phyloP scores from a whole-genome alignment of 2,113 vertebrate genomes.

The Sebastes fasciatus region DNA sequence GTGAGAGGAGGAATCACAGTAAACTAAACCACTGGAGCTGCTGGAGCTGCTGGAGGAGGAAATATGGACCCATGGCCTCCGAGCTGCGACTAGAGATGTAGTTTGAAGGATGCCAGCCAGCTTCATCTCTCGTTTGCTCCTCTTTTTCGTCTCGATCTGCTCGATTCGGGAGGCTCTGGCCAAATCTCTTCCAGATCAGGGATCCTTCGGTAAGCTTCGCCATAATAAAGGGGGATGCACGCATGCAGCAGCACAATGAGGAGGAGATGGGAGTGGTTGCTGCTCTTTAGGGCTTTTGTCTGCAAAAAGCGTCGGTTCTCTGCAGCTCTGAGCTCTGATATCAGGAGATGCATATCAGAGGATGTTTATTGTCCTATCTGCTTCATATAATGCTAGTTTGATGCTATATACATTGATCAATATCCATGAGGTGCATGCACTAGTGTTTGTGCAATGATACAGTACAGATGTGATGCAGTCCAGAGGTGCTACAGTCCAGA shows the following conservation, averaged over 20 bases:
- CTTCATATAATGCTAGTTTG: neutral
- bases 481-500: neutral
- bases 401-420: neutral
- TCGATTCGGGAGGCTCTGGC: slow-evolving; percentile 67
- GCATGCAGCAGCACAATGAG: slow-evolving; percentile 66
- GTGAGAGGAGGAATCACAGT: slow-evolving; percentile 8
- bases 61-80: slow-evolving; percentile 58
- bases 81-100: slow-evolving; percentile 76
- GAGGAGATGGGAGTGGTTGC: slow-evolving; percentile 76
- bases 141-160: slow-evolving; percentile 65
- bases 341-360: neutral
- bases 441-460: neutral
- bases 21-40: neutral
- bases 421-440: neutral
- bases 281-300: slow-evolving; percentile 68
- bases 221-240: slow-evolving; percentile 44
- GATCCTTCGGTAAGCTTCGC: slow-evolving; percentile 75
- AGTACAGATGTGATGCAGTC: slow-evolving; percentile 6
- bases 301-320: slow-evolving; percentile 18
- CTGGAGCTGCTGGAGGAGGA: neutral
- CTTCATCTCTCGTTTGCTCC: slow-evolving; percentile 70
- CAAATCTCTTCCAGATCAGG: slow-evolving; percentile 78
- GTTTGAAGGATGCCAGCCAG: slow-evolving; percentile 71
- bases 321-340: neutral
- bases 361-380: accelerated